Conservation (phyloP, 1,140 invertebrate species). For the Cydia strobilella region DNA sequence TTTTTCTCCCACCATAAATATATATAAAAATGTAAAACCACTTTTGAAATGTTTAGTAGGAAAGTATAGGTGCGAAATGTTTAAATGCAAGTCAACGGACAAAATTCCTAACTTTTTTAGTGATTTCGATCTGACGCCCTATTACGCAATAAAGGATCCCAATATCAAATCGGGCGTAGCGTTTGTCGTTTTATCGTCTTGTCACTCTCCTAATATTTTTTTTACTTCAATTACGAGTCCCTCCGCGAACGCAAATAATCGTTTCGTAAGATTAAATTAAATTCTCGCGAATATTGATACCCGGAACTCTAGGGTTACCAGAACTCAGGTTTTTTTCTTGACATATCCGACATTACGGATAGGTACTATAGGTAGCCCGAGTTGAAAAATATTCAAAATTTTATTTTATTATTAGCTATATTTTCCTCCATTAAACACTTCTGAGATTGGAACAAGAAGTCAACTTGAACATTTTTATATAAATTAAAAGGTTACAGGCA, state of each 20-base stretch:
- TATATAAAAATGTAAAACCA: too few species aligned
- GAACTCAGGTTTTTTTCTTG: background rate
- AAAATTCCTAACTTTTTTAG: constrained; percentile 7
- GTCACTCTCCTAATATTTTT: constrained; percentile 60
- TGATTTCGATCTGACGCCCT: constrained; percentile 42
- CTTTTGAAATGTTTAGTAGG: too few species aligned
- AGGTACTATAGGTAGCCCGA: background rate
- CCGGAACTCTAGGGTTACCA: constrained; percentile 23
- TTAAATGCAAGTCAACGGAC: background rate
- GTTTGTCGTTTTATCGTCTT: constrained; percentile 64
- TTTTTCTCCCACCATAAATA: background rate
- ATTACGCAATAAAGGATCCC: constrained; percentile 55
- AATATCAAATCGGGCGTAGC: constrained; percentile 57
- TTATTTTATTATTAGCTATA: too few species aligned
- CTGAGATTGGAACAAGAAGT: too few species aligned
- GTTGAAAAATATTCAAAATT: too few species aligned
- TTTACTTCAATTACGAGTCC: constrained; percentile 60
- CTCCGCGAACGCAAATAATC: constrained; percentile 54
- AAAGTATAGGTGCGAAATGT: background rate
- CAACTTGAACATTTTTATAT: too few species aligned
- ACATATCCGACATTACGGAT: background rate
- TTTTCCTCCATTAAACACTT: too few species aligned
- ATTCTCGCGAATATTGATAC: constrained; percentile 54
- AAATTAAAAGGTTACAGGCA: background rate
- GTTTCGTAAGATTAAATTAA: constrained; percentile 58